Evolutionary conservation across 2,888 invertebrate species (phyloP), one percentile per base, ranked within the genome.

Genomic region (Acleris emargana): DNA sequence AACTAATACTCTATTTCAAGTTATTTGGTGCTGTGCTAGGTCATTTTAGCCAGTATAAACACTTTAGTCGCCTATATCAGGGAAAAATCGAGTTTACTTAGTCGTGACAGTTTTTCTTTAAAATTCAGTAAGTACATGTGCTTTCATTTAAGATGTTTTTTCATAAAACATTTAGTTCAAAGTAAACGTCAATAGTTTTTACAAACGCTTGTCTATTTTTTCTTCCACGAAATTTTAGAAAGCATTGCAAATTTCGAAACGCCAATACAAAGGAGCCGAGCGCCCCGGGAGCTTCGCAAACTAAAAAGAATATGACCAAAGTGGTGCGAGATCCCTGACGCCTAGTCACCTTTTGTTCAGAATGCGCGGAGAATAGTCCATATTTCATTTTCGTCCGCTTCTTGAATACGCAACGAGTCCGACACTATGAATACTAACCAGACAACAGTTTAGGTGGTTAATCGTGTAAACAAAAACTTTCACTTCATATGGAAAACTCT

Each of bases 391-490:
- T 82, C 82, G 76, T 80, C 75, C 88, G 85, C 83, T 73, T 72
- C 78, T 79, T 77, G 91, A 91, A 91, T 91, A 87, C 86, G 82
- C 77, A 91, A 91, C 89, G 89, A 91, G 87, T 74, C 72, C 73
- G 81, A 77, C 76, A 82, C 84, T 82, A 88, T 91, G 91, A 91
- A 91, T 91, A 91, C 89, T 87, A 91, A 91, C 78, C 80, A 90
- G 89, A 80, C 76, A 86, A 87, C 88, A 89, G 89, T 90, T 91
- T 89, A 89, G 88, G 88, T 87, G 86, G 89, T 87, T 91, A 91
- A 91, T 91, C 88, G 91, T 79, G 83, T 84, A 89, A 91, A 91
- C 88, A 89, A 86, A 86, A 88, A 88, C 86, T 90, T 88, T 84
- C 78, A 80, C 83, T 83, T 85, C 81, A 76, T 79, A 53, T 54